Evolutionary conservation across 2,113 vertebrate genomes (phyloP).

Genomic region (Azemiops feae): DNA sequence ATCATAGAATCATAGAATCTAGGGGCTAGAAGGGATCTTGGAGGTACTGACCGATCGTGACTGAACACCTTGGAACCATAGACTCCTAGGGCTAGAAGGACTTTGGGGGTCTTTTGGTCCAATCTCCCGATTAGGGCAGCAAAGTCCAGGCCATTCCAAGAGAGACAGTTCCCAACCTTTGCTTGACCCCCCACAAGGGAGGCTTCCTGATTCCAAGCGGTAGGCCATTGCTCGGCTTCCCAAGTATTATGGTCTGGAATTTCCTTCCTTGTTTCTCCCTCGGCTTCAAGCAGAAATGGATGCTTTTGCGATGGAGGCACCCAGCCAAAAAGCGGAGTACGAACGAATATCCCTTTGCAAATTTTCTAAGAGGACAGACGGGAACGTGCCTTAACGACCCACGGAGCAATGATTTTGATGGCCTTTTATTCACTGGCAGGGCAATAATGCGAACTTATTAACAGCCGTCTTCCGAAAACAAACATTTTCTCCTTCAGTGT

Average conservation of each 20-base stretch:
- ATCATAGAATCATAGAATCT: too few relatives aligned
- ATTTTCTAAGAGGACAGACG: not conserved
- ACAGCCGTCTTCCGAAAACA: not conserved
- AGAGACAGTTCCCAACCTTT: not conserved
- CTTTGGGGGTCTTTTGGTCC: not conserved
- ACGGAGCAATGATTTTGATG: not conserved
- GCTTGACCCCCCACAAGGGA: not conserved
- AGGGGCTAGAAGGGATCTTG: too few relatives aligned
- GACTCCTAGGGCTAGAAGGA: too few relatives aligned
- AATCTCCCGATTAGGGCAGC: not conserved
- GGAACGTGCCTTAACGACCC: not conserved
- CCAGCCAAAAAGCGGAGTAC: not conserved
- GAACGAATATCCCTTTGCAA: not conserved
- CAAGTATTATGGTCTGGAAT: not conserved
- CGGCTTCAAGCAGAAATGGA: not conserved
- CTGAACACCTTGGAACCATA: too few relatives aligned
- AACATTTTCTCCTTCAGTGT: not conserved
- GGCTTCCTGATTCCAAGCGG: not conserved
- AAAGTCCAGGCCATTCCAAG: not conserved
- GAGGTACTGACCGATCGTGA: too few relatives aligned
- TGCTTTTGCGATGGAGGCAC: not conserved
- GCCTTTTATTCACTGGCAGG: not conserved
- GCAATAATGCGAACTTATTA: too few relatives aligned
- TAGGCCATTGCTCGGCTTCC: not conserved
- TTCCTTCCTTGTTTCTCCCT: not conserved